Evolutionary conservation across 2,797 vertebrate genomes (phyloP).

Genomic region (Crenichthys baileyi): DNA sequence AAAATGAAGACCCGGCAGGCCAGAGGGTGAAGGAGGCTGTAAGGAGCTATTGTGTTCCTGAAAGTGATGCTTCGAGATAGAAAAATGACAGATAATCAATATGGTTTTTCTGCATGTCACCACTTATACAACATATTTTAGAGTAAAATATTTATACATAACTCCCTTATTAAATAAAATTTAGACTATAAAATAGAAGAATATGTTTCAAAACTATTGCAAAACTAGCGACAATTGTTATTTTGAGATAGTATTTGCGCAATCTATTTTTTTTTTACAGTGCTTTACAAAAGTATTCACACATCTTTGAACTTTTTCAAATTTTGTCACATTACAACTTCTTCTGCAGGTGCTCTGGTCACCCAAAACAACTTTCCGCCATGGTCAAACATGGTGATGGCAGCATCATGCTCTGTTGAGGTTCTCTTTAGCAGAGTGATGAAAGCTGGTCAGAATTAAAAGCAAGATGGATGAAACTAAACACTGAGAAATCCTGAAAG

Average conservation of each 20-base stretch:
- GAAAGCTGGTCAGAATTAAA: no score
- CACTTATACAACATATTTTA: neutral
- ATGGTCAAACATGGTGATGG: no score
- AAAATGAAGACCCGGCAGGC: conserved; percentile 26
- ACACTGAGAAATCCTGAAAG: neutral
- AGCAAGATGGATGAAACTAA: no score
- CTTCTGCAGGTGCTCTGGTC: neutral
- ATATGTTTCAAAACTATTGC: neutral
- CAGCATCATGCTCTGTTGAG: no score
- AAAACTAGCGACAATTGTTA: neutral
- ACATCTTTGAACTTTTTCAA: neutral
- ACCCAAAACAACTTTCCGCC: neutral
- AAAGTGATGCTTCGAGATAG: neutral
- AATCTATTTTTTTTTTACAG: neutral
- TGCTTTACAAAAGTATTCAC: neutral
- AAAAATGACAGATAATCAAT: neutral
- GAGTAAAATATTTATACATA: neutral
- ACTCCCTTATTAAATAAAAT: neutral
- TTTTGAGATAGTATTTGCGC: neutral
- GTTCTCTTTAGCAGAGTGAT: no score
- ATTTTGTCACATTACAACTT: neutral
- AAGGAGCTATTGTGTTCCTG: neutral
- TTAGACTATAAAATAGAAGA: neutral
- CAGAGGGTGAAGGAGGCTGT: conserved; percentile 24
- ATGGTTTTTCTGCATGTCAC: neutral